Base-by-base conservation (phyloP, 2,113 vertebrate genomes). In the Oceanites oceanicus region DNA sequence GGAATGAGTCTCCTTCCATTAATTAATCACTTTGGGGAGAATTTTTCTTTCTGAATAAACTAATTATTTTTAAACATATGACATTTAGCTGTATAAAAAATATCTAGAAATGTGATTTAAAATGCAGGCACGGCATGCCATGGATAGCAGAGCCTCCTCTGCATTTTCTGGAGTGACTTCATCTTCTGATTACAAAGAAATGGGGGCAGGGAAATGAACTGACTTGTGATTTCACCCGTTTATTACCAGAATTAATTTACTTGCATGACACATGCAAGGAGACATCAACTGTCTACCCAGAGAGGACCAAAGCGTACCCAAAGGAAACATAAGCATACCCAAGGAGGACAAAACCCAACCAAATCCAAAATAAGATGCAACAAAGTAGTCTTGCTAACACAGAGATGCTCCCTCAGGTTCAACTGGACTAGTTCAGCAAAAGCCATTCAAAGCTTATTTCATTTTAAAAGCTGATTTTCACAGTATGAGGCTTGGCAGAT, bases 31-130 rank as follows among this genome's bases (percentile, higher is more conserved):
- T 90, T 62, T 18, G 62, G 47, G n/a, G 71, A 90, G 66, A 77
- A 67, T 53, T 83, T 90, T 90, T 95, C 88, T 92, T 92, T 93
- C 86, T 92, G 89, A 96, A 96, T 86, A 92, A 94, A 95, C 72
- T 83, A 79, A 95, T 95, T 94, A 88, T 95, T 97, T 95, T 97
- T 96, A 94, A 96, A 92, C 85, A 76, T 65, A 84, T 89, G 96
- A 95, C 94, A 96, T 92, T 94, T 94, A 92, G 53, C 70, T 93
- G 63, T 73, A 84, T 85, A 94, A 97, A 95, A 94, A 95, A 95
- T 70, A 62, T 81, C 75, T 40, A 88, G 62, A 94, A 81, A 83
- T 92, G 88, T 89, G 83, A 92, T 96, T 96, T 92, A 87, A 96
- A 96, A 89, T 56, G 52, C 75, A 94, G 80, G 68, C 92, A 91